Base-by-base conservation (phyloP, 2,113 vertebrate genomes). In the Cyphotilapia sp. region DNA sequence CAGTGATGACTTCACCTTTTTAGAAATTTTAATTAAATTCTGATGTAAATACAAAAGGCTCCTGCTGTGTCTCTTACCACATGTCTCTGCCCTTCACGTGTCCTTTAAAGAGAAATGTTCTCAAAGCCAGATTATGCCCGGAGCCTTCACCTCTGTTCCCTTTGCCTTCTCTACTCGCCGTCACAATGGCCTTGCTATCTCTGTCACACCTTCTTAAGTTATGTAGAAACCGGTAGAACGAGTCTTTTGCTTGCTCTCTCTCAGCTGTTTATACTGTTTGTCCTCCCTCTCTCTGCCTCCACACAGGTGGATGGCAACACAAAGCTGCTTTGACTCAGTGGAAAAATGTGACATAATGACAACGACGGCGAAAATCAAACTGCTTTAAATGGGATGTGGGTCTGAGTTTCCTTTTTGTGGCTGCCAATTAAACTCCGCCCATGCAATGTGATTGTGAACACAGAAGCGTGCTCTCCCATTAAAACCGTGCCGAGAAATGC, bases 191-290 rank as follows among this genome's bases (percentile, higher is more conserved):
- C 80, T 85, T 86, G 86, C 88, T 94, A 82, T 94, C 92, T 93
- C 80, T 93, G 96, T 96, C 96, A 95, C 96, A 94, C 96, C 96
- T 96, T 95, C 88, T 84, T 92, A 93, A 96, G 95, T 92, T 96
- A 97, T 96, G 95, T 85, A 78, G 24, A 89, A 96, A 97, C 96
- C 59, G 82, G 96, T 92, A 56, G 66, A 96, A 95, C 96, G 5
- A 69, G 87, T 93, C 87, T 89, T 16, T 92, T 53, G 76, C 89
- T 92, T 51, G 56, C 89, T n/a, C 87, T 80, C 82, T 9, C 78
- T 93, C 92, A 92, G 93, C 93, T 93, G 94, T 95, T 94, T 93
- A 93, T 89, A 89, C 87, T 86, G 74, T 49, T 78, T 78, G 83
- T 76, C 84, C 89, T 87, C 42, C 84, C 81, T 89, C 83, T 47